These are phyloP conservation scores for Podarcis muralis DNA, from an alignment of 2,113 vertebrate species.

Conservation along the genomic window DNA sequence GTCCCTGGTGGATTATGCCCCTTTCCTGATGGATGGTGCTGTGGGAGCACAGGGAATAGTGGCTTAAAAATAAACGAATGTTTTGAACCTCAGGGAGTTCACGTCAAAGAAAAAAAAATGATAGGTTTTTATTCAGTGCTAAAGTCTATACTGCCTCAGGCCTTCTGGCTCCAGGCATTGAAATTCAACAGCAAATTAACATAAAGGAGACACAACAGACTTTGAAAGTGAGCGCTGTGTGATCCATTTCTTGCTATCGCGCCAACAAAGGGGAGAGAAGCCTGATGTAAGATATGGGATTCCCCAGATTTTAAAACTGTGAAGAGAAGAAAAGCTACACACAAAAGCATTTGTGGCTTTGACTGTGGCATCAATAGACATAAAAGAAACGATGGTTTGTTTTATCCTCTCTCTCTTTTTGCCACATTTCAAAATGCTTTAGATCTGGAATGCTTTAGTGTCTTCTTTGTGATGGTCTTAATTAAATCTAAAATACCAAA, in stretches of 20 bases:
- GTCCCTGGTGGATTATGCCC: not conserved
- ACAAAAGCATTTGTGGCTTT: not conserved
- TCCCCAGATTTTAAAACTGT: not conserved
- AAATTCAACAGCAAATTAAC: not conserved
- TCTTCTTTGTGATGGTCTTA: not conserved
- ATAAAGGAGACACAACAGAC: not conserved
- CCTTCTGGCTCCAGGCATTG: not conserved
- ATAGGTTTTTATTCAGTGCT: not conserved
- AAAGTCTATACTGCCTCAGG: not conserved
- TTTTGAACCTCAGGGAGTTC: not conserved
- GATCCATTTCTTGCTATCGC: not conserved
- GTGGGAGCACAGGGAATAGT: not conserved
- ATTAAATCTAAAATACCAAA: conserved; percentile 27
- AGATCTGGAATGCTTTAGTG: not conserved
- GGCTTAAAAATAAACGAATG: not conserved
- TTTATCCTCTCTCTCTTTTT: conserved; percentile 5
- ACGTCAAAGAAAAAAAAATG: not conserved
- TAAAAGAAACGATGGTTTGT: not conserved
- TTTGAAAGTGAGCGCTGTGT: not conserved
- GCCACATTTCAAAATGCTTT: conserved; percentile 1
- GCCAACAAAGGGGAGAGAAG: not conserved
- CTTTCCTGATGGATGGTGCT: not conserved
- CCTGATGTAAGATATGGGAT: not conserved
- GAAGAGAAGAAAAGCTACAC: not conserved
- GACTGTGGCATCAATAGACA: conserved; percentile 6